Base-by-base conservation (phyloP, 2,888 invertebrate genomes). In the Torymus auratus region DNA sequence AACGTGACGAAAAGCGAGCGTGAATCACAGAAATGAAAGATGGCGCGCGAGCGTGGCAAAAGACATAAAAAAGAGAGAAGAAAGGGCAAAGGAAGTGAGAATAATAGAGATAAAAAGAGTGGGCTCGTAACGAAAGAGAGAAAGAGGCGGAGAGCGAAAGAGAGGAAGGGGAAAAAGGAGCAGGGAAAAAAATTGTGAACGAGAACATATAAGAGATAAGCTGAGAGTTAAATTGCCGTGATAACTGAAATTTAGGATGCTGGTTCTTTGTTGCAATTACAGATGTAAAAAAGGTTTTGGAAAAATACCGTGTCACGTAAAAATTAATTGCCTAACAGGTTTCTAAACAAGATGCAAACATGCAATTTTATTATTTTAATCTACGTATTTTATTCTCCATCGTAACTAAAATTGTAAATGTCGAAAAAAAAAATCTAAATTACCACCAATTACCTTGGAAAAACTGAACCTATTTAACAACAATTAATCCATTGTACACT, bases 101-200 rank as follows among this genome's bases (percentile, higher is more conserved):
- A 73, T 73, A 73, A 73, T 65, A 20, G 55, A 65, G 74, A 65
- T 67, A 58, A 75, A 75, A 68, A 67, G 58, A n/a, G 41, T 41
- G 41, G 41, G 41, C 41, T 41, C 41, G 41, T 41, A 41, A 41
- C 41, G 67, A 67, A 67, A 23, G 20, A 17, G 55, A 15, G 23
- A 5, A 23, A 55, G 20, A 14, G 15, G 41, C 7, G 11, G 69
- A 13, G 20, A 2, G 52, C 67, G 41, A 67, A 56, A 7, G 56
- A 52, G 41, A 74, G 56, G 28, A 56, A 64, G 28, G 13, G 73
- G 28, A 64, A 41, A 73, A 41, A 17, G 41, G 41, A 12, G 13
- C 17, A 60, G 12, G 17, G 28, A 20, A 67, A 60, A 70, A 64
- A 67, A 74, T 23, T 20, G n/a, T 50, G 58, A 58, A 75, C 17